Conservation (phyloP, 2,113 vertebrate species). For the Urocitellus parryii region DNA sequence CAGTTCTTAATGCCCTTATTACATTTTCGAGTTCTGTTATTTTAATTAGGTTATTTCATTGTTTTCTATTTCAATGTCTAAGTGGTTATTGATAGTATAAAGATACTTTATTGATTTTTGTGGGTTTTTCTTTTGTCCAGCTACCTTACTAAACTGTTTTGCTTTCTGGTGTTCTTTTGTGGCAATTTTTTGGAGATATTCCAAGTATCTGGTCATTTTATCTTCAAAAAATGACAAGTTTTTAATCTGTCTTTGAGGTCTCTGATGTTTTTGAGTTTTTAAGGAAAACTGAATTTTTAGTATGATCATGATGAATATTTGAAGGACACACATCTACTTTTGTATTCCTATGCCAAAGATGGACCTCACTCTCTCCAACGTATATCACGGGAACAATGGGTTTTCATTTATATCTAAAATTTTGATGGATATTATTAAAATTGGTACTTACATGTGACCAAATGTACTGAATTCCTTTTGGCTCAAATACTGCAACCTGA, state of each 20-base stretch:
- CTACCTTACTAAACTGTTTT: not conserved
- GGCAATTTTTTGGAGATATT: not conserved
- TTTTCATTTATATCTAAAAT: conserved; percentile 22
- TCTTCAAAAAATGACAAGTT: not conserved
- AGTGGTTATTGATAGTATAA: not conserved
- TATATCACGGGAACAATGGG: not conserved
- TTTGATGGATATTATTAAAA: conserved; percentile 15
- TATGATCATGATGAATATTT: not conserved
- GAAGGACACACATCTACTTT: not conserved
- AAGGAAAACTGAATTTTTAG: not conserved
- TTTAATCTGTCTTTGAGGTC: not conserved
- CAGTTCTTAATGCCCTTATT: not conserved
- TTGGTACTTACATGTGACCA: conserved; percentile 72
- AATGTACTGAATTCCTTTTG: not conserved
- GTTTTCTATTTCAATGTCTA: not conserved
- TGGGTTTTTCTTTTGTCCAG: not conserved
- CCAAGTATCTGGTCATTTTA: not conserved
- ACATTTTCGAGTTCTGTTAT: not conserved
- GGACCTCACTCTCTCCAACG: not conserved
- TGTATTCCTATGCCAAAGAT: not conserved
- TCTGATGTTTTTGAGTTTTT: not conserved
- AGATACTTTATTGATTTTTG: not conserved
- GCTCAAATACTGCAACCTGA: not conserved
- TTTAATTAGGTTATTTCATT: not conserved
- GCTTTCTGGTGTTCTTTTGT: not conserved